A percentile compares a stretch with the other conserved stretches of the same genome.
Conservation (phyloP, 2,888 invertebrate species). For the Glaucopsyche alexis region DNA sequence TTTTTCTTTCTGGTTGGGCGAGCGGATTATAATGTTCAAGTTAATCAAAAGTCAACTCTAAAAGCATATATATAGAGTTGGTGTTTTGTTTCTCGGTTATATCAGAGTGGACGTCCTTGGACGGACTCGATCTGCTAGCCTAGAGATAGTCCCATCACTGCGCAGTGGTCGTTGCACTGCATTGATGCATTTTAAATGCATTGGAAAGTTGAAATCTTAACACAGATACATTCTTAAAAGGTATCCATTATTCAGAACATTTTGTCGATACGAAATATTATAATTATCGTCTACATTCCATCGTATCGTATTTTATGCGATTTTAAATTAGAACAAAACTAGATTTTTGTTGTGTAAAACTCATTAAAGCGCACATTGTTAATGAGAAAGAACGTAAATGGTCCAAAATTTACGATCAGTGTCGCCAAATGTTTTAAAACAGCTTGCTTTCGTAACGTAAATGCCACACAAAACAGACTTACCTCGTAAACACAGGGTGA, state of each 20-base stretch:
- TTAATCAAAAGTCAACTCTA: slow-evolving; percentile 49
- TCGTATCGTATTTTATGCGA: neutral
- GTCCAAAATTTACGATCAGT: slow-evolving; percentile 60
- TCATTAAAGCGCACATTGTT: slow-evolving; percentile 52
- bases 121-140: slow-evolving; percentile 79
- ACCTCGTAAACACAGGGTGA: slow-evolving; percentile 37
- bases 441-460: slow-evolving; percentile 60
- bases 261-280: neutral
- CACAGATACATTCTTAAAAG: slow-evolving; percentile 5
- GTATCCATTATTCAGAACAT: neutral
- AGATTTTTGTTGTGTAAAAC: slow-evolving; percentile 41
- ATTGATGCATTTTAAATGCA: slow-evolving; percentile 74
- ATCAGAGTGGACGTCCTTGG: slow-evolving; percentile 76
- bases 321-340: neutral
- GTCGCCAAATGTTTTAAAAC: slow-evolving; percentile 65
- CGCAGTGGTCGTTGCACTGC: slow-evolving; percentile 78
- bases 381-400: slow-evolving; percentile 60
- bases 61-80: slow-evolving; percentile 48
- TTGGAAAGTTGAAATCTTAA: slow-evolving; percentile 57
- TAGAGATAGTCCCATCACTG: slow-evolving; percentile 73
- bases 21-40: slow-evolving; percentile 56
- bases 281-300: neutral
- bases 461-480: slow-evolving; percentile 45
- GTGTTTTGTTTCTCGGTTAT: slow-evolving; percentile 50
- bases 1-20: slow-evolving; percentile 73